Base-by-base conservation (phyloP, 2,888 invertebrate genomes). In the Poecilus cupreus region DNA sequence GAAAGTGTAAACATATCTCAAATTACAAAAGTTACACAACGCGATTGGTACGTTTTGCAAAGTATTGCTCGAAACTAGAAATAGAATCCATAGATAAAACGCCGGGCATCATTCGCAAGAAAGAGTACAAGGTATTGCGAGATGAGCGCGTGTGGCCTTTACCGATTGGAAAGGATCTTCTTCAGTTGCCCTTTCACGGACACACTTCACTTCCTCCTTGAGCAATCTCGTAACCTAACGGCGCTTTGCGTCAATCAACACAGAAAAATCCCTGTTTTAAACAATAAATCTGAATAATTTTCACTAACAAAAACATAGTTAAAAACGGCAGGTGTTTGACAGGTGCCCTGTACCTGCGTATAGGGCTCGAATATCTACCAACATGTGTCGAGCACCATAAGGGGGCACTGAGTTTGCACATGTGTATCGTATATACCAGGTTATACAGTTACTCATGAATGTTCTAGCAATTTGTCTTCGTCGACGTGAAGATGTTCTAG, bases 81-180 rank as follows among this genome's bases (percentile, higher is more conserved):
- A 57, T 20, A 8, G 20, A 26, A 39, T 39, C 32, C 32, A 32
- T 8, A 32, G 32, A 26, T 20, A 11, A 16, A 22, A n/a, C n/a
- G 20, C 3, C 16, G 39, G 70, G 20, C 75, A 76, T 72, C 43
- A 76, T 37, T 13, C 32, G 8, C 32, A 32, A 32, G 32, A 32
- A n/a, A 32, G 37, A 13, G 18, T 68, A 68, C 64, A 37, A 18
- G n/a, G 18, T 20, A 64, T 64, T 64, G 64, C 26, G 26, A 43
- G 54, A 22, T 20, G 16, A 5, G 6, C 49, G 13, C 49, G 26
- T 24, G 57, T 77, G 77, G 60, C 77, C 77, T 77, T 77, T 37
- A 13, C n/a, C 37, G 13, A 77, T 39, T 60, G 43, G 76, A 54
- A 76, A 76, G 76, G 77, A 77, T 57, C 77, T 37, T 77, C 77